Conservation (phyloP, 2,797 vertebrate species). For the Chelonia mydas region DNA sequence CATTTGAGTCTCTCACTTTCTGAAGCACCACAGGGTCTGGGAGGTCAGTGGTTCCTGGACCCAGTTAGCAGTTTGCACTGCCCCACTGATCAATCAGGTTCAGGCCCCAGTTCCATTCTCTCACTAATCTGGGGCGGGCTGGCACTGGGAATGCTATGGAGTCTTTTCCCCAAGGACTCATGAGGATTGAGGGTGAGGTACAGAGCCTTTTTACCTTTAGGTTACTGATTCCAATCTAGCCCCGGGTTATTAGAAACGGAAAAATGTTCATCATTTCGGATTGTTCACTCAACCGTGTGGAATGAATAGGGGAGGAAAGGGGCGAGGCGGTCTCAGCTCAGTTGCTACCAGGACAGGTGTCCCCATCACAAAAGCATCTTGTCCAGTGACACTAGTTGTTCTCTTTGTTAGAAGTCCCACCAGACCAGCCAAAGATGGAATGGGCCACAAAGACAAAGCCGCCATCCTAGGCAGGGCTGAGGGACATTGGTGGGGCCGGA, state of each 20-base stretch:
- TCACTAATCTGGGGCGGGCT: background rate
- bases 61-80: rapidly evolving
- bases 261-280: background rate
- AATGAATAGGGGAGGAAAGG: background rate
- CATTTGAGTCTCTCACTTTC: rapidly evolving
- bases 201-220: background rate
- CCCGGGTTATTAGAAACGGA: background rate
- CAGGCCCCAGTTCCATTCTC: background rate
- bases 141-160: background rate
- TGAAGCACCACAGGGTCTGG: rapidly evolving
- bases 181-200: background rate
- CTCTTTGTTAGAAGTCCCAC: background rate
- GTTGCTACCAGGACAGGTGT: too few species aligned
- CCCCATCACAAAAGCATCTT: background rate
- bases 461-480: background rate
- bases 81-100: background rate
- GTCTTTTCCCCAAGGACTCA: background rate
- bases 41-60: background rate
- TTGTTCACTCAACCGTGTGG: background rate
- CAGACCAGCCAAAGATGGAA: background rate
- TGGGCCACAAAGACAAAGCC: background rate
- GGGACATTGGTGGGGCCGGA: background rate
- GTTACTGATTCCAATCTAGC: background rate
- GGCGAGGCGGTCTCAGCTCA: background rate
- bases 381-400: background rate